A percentile compares a stretch with the other conserved stretches of the same genome.
These are phyloP conservation scores for Tinea pellionella DNA, from an alignment of 2,888 invertebrate genomes.

Conservation along the genomic window DNA sequence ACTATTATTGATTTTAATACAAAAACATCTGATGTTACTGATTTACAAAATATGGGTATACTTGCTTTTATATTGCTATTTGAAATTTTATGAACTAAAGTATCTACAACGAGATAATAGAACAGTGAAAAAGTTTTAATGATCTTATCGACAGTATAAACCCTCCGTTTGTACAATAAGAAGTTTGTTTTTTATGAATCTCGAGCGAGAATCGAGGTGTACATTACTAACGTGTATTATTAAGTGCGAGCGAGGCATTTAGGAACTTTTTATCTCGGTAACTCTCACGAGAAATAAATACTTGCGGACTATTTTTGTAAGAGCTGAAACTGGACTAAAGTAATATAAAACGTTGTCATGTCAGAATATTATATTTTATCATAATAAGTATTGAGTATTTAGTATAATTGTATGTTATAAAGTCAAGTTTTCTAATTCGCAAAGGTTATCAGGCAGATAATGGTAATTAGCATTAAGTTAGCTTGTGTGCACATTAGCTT, in stretches of 20 bases:
- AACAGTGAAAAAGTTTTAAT: slow-evolving; percentile 15
- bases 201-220: slow-evolving; percentile 10
- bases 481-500: too few species aligned
- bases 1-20: too few species aligned
- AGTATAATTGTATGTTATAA: too few species aligned
- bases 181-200: slow-evolving; percentile 11
- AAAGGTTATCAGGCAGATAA: too few species aligned
- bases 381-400: too few species aligned
- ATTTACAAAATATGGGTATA: neutral
- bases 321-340: neutral
- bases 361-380: neutral
- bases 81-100: neutral
- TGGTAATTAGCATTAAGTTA: too few species aligned
- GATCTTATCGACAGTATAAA: slow-evolving; percentile 11
- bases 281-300: neutral
- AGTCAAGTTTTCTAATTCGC: too few species aligned
- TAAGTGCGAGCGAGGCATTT: slow-evolving; percentile 6
- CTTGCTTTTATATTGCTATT: neutral
- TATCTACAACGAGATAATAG: slow-evolving; percentile 2
- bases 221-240: slow-evolving; percentile 8
- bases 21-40: neutral
- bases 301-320: neutral
- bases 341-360: neutral
- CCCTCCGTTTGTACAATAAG: neutral
- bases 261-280: slow-evolving; percentile 3